Evolutionary conservation across 2,113 vertebrate genomes (phyloP), one percentile per base, ranked within the genome.

Genomic region (Grantiella picta): DNA sequence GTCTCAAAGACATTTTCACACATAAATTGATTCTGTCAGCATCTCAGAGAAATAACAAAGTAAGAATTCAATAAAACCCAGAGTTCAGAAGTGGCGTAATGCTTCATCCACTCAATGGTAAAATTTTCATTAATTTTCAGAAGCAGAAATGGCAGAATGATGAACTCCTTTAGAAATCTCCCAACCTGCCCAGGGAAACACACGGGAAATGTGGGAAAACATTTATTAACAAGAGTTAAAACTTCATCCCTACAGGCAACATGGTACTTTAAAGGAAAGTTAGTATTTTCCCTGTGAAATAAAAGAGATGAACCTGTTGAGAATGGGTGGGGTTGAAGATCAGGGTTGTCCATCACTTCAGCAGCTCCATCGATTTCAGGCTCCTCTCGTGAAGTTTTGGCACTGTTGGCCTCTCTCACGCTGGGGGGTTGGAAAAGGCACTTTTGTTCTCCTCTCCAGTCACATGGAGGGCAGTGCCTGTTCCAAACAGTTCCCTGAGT

Each of bases 121-220:
- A 96, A 92, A 68, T 66, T 66, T 63, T 60, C 90, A 78, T 96
- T 96, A 90, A 86, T 94, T 96, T 92, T 89, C 65, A 78, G 85
- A 60, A 89, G 79, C 80, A 86, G 76, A 40, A 85, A 20, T 73
- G 90, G 76, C 90, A 78, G 79, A 78, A 94, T 78, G 90, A 95
- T 86, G 31, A 94, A 92, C 86, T 79, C 76, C 86, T 72, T 70
- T 31, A 63, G 38, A 86, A 91, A 45, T 79, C 77, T 76, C 61
- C 73, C 64, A 65, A 49, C 31, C 54, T 82, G 86, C 69, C 53
- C 50, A 35, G 36, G 50, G 56, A 83, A 92, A 89, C 61, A 29
- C 35, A 82, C 4, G 14, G 57, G 54, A 76, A 89, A 91, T 89
- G 57, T 69, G 66, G 91, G 94, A 87, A 76, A 94, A 76, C 71